These are phyloP conservation scores for Ia io DNA, from an alignment of 2,113 vertebrate species.

Conservation along the genomic window DNA sequence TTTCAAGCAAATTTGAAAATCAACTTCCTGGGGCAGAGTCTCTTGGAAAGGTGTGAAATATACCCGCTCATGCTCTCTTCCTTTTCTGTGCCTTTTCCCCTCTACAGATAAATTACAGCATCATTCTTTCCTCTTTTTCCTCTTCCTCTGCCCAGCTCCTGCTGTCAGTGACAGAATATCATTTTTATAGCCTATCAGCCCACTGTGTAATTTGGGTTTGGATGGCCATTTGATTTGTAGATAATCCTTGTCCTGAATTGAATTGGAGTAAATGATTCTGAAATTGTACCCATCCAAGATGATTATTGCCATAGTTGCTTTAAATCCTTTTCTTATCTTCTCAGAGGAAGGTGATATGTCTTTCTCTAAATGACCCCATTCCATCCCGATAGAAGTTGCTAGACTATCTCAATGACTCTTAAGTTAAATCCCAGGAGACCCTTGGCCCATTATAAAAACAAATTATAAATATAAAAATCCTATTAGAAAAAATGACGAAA, in stretches of 20 bases:
- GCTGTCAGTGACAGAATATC: slow-evolving; percentile 4
- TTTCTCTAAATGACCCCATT: background rate
- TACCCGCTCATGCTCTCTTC: background rate
- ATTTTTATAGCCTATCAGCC: background rate
- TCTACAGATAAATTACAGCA: background rate
- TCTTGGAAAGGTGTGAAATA: background rate
- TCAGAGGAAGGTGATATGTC: background rate
- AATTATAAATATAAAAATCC: background rate
- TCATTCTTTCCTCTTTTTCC: background rate
- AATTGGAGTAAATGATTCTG: slow-evolving; percentile 9
- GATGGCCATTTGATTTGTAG: background rate
- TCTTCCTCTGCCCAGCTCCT: background rate
- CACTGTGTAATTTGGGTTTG: background rate
- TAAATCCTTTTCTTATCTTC: background rate
- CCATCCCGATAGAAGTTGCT: background rate
- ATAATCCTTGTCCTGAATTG: background rate
- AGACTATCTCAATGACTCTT: background rate
- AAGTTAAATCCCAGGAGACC: background rate
- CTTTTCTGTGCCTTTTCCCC: background rate
- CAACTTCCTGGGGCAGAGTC: background rate
- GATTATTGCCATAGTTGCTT: background rate
- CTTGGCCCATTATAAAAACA: slow-evolving; percentile 1
- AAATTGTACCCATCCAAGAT: background rate
- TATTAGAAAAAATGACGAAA: background rate
- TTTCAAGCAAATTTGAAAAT: slow-evolving; percentile 26